A percentile compares a stretch with the other conserved stretches of the same genome.
Evolutionary conservation across 2,888 invertebrate species (phyloP).

Genomic region (Poecilobothrus nobilitatus): DNA sequence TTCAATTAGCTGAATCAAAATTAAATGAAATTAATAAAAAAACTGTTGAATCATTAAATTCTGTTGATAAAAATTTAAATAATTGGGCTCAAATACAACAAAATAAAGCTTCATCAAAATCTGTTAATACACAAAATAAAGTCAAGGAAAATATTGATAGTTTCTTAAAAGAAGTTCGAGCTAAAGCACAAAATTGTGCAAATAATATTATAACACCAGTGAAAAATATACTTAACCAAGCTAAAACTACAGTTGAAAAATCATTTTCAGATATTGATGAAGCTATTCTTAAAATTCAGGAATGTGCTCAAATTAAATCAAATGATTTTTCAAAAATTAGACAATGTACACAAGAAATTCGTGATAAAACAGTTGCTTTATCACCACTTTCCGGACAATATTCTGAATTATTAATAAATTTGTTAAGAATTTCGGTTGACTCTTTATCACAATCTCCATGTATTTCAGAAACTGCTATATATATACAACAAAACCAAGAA

Average conservation of each 20-base stretch:
- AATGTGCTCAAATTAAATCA: neutral
- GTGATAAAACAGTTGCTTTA: neutral
- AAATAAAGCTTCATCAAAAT: neutral
- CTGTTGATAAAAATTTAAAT: neutral
- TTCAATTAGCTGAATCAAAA: neutral
- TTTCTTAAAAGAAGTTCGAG: neutral
- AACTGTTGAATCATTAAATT: neutral
- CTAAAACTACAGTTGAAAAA: neutral
- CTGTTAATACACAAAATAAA: neutral
- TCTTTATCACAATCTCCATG: neutral
- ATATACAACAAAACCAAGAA: neutral
- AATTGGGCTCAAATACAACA: neutral
- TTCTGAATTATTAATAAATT: neutral
- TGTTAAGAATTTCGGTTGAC: neutral
- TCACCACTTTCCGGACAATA: neutral
- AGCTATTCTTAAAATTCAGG: neutral
- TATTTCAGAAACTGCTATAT: neutral
- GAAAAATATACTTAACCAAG: neutral
- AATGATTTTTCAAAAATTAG: neutral
- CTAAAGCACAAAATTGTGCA: neutral
- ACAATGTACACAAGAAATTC: neutral
- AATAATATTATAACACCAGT: neutral
- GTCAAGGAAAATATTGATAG: no score
- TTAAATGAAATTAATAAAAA: no score
- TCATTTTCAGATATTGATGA: neutral